Base-by-base conservation (phyloP, 2,797 vertebrate species). In the Rhadinocentrus ornatus region DNA sequence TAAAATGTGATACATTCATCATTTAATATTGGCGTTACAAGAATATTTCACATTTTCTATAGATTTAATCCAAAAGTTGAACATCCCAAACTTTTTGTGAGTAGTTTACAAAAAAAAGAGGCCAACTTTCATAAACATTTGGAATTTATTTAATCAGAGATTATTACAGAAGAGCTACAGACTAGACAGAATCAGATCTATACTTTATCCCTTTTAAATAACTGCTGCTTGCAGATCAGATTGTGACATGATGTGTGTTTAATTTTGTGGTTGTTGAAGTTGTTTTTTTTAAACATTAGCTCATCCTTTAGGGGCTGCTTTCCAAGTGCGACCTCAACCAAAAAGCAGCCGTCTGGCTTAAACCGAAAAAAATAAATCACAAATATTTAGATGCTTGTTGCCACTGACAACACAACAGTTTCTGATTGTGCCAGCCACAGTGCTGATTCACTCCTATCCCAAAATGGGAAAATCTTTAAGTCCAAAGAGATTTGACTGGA, bases 371-470 rank as follows among this genome's bases (percentile, higher is more conserved):
- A 81, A 80, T 52, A 53, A 64, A 70, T 81, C 67, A 31, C 65
- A 78, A 82, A 76, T 83, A 74, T 86, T 86, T 83, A 59, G 69
- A n/a, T 52, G 46, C 66, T 81, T 65, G 91, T 93, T 91, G 83
- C 89, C 75, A 66, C 52, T 62, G 71, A 78, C 88, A 87, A 84
- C 86, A 75, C 78, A 80, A 57, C 37, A 65, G 57, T 71, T 58
- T 69, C 26, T 77, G 67, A 56, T 67, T 29, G 26, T 86, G 73
- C 73, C 77, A 81, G 73, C 77, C 62, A 0, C 72, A 18, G 18
- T 10, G 15, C 68, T 85, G 83, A 89, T 66, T 87, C 84, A 87
- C 62, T 67, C 1, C 0, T 24, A 44, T 52, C 69, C 80, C 50
- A 68, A 70, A 70, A 66, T 50, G 58, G 65, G 60, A 72, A 64